Base-by-base conservation (phyloP, 1,140 invertebrate species). In the Drosophila eugracilis region DNA sequence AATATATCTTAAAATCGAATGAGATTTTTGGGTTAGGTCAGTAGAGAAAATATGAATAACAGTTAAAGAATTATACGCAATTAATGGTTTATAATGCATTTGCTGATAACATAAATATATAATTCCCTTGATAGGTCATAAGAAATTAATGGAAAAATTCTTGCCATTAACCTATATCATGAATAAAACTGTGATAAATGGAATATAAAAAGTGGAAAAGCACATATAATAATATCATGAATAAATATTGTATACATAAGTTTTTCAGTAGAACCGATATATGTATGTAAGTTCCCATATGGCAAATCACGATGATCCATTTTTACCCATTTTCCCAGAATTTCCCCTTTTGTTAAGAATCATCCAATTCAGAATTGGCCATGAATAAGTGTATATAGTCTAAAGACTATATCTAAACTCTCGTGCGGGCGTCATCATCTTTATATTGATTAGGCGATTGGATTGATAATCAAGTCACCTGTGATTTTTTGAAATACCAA, bases 401-500 rank as follows among this genome's bases (percentile, higher is more conserved):
- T 12, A 12, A 0, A 3, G 2, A 12, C 28, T 49, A 14, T 47
- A 48, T 15, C 21, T 42, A 17, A 65, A 34, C 22, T 24, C 21
- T 30, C 5, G 5, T 17, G 10, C 34, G 21, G 14, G 26, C 69
- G 37, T 72, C 69, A 71, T 58, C 69, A n/a, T 69, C 19, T 45
- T 26, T 24, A 19, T 65, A 42, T 67, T 45, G 60, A 69, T 69
- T 55, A 47, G 6, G 26, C 34, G 12, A 42, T 28, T 37, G 10
- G 26, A 12, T 19, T 30, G 34, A 57, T 48, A 44, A 36, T 49
- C 41, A 19, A 37, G n/a, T 69, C 47, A 54, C 21, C 37, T 54
- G 32, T 21, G 30, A 22, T 21, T 36, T 58, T 59, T 39, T 12
- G 12, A 19, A 62, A 15, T 55, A 22, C 5, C 34, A 70, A 39